Evolutionary conservation across 2,113 vertebrate genomes (phyloP).

Genomic region (Excalfactoria chinensis): DNA sequence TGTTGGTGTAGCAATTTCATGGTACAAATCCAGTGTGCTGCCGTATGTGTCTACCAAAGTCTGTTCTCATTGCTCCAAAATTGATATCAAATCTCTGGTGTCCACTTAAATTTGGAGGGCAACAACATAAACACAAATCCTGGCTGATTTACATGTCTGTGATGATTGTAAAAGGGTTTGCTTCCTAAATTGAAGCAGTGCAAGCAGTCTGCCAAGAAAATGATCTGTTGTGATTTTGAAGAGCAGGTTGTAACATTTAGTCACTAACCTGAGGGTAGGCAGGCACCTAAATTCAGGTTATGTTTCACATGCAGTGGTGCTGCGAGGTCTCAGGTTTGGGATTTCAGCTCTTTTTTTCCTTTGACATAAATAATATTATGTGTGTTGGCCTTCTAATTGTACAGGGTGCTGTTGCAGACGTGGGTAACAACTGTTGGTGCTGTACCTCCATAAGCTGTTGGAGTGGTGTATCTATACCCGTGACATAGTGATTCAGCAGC

Average conservation of each 20-base stretch:
- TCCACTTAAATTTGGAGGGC: slow-evolving; percentile 36
- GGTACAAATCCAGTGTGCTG: background rate
- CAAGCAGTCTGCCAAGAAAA: slow-evolving; percentile 2
- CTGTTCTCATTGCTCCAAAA: background rate
- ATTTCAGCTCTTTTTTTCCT: background rate
- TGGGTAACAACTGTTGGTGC: background rate
- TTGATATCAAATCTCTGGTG: slow-evolving; percentile 28
- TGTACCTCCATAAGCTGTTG: background rate
- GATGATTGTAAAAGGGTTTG: background rate
- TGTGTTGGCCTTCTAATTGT: background rate
- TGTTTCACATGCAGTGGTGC: background rate
- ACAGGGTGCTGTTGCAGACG: background rate
- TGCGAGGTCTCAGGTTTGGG: background rate
- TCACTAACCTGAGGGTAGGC: background rate
- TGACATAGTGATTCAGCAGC: background rate
- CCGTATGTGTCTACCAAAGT: background rate
- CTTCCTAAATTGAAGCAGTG: slow-evolving; percentile 26
- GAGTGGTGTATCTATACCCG: background rate
- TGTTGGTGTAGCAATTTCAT: background rate
- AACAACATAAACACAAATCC: background rate
- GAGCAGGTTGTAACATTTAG: background rate
- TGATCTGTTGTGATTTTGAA: background rate
- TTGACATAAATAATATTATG: background rate
- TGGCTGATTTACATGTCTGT: slow-evolving; percentile 18
- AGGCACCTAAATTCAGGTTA: background rate